Conservation (phyloP, 2,113 vertebrate species). For the Pluvianellus socialis region DNA sequence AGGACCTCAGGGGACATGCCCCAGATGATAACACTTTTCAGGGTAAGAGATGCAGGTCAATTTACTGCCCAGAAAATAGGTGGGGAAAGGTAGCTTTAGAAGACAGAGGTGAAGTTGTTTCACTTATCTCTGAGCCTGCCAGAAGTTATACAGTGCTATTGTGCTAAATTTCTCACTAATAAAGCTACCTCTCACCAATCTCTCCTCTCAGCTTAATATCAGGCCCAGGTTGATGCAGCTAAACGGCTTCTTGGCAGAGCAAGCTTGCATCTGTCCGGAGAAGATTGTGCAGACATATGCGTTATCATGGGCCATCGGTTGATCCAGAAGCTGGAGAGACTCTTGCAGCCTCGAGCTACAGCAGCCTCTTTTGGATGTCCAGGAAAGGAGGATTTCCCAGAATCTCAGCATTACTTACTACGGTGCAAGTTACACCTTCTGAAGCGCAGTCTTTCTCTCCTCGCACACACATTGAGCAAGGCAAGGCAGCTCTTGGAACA, state of each 20-base stretch:
- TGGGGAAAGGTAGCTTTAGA: background rate
- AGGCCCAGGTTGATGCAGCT: background rate
- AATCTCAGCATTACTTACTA: background rate
- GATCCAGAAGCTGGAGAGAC: background rate
- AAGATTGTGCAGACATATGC: background rate
- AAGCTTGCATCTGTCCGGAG: background rate
- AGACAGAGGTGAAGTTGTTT: background rate
- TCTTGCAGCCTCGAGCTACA: background rate
- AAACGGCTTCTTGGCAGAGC: background rate
- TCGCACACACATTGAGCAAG: background rate
- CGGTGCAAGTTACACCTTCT: background rate
- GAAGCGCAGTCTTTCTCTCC: background rate
- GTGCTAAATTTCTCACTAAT: background rate
- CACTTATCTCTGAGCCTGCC: background rate
- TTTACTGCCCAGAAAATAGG: background rate
- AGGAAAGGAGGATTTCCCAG: background rate
- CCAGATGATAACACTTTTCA: background rate
- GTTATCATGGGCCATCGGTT: background rate
- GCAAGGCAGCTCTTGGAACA: background rate
- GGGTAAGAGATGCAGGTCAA: background rate
- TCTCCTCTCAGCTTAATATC: background rate
- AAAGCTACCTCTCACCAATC: background rate
- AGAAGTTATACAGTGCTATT: background rate
- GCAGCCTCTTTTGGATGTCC: background rate
- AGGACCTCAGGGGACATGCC: background rate